Conservation (phyloP, 1,140 invertebrate species). For the Steinernema feltiae region DNA sequence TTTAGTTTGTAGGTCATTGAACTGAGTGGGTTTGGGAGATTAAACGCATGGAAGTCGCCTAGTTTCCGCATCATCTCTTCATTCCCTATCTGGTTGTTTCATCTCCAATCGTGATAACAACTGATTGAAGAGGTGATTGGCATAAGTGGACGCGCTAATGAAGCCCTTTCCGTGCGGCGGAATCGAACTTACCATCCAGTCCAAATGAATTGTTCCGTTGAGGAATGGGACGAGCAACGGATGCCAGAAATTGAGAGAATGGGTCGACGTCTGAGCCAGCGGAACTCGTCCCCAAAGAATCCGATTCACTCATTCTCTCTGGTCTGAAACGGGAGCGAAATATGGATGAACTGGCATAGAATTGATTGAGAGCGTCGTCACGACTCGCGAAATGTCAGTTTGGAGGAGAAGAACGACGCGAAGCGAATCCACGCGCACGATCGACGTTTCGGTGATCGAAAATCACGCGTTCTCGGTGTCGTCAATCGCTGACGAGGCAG, state of each 20-base stretch:
- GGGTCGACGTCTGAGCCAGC: not conserved
- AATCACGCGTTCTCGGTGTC: conserved; percentile 6
- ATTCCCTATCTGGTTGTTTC: not conserved
- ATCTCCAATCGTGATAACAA: not conserved
- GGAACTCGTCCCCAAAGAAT: conserved; percentile 12
- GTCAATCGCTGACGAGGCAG: not conserved
- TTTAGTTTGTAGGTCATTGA: no score
- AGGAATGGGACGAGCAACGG: conserved; percentile 28
- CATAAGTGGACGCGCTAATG: not conserved
- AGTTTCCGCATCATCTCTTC: not conserved
- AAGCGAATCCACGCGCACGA: conserved; percentile 3
- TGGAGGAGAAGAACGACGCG: not conserved
- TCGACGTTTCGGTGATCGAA: conserved; percentile 1
- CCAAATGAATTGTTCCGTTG: conserved; percentile 18
- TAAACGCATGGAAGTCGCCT: no score
- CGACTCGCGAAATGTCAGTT: conserved; percentile 6
- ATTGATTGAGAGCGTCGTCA: not conserved
- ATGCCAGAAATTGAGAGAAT: not conserved
- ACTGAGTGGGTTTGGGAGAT: no score
- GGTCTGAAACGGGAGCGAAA: not conserved
- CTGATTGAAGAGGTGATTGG: not conserved
- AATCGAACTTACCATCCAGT: conserved; percentile 18
- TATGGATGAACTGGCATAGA: not conserved
- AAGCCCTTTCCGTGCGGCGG: not conserved
- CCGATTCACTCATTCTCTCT: conserved; percentile 15